Evolutionary conservation across 2,888 invertebrate species (phyloP), one percentile per base, ranked within the genome.

Genomic region (Oscheius sp.): DNA sequence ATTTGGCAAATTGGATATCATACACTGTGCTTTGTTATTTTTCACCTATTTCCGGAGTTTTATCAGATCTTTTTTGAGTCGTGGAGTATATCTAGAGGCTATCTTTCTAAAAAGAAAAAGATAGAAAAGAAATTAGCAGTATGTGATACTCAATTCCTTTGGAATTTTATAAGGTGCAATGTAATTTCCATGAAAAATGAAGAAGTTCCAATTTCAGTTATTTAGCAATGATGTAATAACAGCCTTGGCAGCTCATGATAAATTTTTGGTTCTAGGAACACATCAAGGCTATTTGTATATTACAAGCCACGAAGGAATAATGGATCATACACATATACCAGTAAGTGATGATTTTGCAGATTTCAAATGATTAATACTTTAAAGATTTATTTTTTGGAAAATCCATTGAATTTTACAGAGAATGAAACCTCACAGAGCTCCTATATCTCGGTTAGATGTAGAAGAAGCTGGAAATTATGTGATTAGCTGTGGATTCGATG

Each of bases 391-490:
- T n/a, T n/a, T n/a, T n/a, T n/a, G n/a, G n/a, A n/a, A n/a, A n/a
- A n/a, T n/a, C n/a, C n/a, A 49, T 32, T 50, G 17, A 28, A 54
- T 26, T 47, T 64, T 80, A 66, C 56, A 82, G 81, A 68, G 67
- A 8, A 54, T 73, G n/a, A 73, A 73, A 33, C 72, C 78, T 28
- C 84, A 84, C 62, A 72, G 81, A 41, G 78, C 78, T 41, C 92
- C 94, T 9, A 94, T 98, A 0, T 95, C 96, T 88, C 93, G 92
- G 86, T 93, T 98, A 77, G 94, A 94, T 49, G 93, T 98, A 72
- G 97, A 98, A 86, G 88, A 90, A 26, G 92, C 92, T 83, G 97
- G 95, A n/a, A 95, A 95, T 86, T 93, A 92, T 86, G 91, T 97
- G 28, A 94, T 94, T 41, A 88, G 88, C 77, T 89, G 88, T 72